Percentiles rank a stretch among this genome's conserved stretches.
phyloP scores from a whole-genome alignment of 2,113 vertebrate genomes.

The Hydrolagus affinis region DNA sequence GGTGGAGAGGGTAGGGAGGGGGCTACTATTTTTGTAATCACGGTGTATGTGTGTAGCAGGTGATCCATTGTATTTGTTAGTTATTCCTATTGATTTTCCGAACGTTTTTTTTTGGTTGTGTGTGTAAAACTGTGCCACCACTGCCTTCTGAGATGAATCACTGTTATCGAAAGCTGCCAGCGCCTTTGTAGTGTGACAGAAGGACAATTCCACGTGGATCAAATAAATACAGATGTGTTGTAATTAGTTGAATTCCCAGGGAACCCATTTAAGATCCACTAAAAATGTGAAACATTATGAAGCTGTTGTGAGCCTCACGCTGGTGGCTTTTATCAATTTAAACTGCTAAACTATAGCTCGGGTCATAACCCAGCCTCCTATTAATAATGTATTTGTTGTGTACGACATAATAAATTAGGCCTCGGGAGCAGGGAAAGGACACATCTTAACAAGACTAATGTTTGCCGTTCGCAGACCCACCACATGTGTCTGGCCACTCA shows the following conservation, averaged over 20 bases:
- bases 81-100: slow-evolving; percentile 80
- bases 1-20: no score
- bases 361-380: slow-evolving; percentile 88
- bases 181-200: slow-evolving; percentile 90
- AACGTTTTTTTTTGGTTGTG: slow-evolving; percentile 59
- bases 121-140: slow-evolving; percentile 83
- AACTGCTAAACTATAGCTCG: slow-evolving; percentile 87
- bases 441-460: slow-evolving; percentile 49
- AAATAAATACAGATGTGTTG: slow-evolving; percentile 99
- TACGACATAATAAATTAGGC: slow-evolving; percentile 70
- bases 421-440: slow-evolving; percentile 40
- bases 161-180: slow-evolving; percentile 82
- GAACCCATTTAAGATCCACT: slow-evolving; percentile 87
- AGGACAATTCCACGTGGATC: slow-evolving; percentile 96
- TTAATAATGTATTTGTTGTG: slow-evolving; percentile 84
- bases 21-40: slow-evolving; percentile 35
- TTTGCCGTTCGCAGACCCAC: slow-evolving; percentile 52
- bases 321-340: slow-evolving; percentile 97
- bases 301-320: slow-evolving; percentile 61
- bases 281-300: slow-evolving; percentile 90
- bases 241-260: slow-evolving; percentile 99
- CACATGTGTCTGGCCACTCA: slow-evolving; percentile 75
- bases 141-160: slow-evolving; percentile 88
- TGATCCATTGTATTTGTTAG: slow-evolving; percentile 48
- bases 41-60: slow-evolving; percentile 36